Base-by-base conservation (phyloP, 2,797 vertebrate genomes). In the Acipenser oxyrinchus region DNA sequence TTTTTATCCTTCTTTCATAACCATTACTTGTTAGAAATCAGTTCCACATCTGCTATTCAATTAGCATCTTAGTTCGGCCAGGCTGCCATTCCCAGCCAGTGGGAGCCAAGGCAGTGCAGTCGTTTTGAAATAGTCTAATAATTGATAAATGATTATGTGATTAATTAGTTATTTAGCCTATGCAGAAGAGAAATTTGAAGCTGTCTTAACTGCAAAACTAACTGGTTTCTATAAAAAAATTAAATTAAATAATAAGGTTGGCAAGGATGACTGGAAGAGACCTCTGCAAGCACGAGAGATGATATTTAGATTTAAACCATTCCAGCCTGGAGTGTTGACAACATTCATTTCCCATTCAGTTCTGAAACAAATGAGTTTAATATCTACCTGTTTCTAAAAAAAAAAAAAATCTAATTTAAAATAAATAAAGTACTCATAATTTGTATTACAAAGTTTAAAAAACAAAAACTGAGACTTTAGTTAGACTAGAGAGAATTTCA, bases 61-160 rank as follows among this genome's bases (percentile, higher is more conserved):
- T 88, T 89, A 88, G 79, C 87, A 86, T 86, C 83, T 88, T 13
- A 86, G 85, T 86, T 85, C 79, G 69, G 74, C 13, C 51, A 69
- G 18, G 65, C 76, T 69, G 76, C 76, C 76, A 72, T 72, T 74
- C 74, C 72, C 72, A 61, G 48, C 69, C 76, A 10, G 71, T 64
- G 79, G 81, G 75, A 78, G 76, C 60, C 72, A n/a, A 72, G 68
- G 78, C 74, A 60, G 72, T 53, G 50, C 58, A 70, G 60, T 72
- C 76, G 67, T 73, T 73, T 74, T 73, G 79, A 82, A 74, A 77
- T 71, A 78, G 79, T 67, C 66, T 78, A 81, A 85, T 90, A 84
- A 87, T 87, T 77, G 76, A 83, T 74, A 79, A 78, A 83, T 84
- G 79, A 86, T 85, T 81, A 81, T 77, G 80, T 79, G 83, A 87